phyloP scores from a whole-genome alignment of 2,888 invertebrate species.

The Himalopsyche tibetana region DNA sequence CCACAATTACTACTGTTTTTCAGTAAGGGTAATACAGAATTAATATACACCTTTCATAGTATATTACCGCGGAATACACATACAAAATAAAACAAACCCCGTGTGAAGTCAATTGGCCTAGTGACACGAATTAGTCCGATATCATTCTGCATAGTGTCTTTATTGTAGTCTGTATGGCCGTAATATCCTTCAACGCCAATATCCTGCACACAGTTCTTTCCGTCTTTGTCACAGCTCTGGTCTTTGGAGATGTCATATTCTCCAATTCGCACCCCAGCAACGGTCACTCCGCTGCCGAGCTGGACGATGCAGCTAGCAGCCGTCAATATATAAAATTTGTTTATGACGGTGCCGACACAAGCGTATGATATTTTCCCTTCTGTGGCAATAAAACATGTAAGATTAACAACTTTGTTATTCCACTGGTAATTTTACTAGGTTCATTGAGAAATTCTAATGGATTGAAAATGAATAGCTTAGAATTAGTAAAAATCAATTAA shows the following conservation, averaged over 20 bases:
- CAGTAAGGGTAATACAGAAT: too few species aligned
- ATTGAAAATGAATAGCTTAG: too few species aligned
- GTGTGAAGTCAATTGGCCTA: slow-evolving; percentile 66
- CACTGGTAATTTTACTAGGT: too few species aligned
- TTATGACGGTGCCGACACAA: slow-evolving; percentile 47
- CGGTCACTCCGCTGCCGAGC: not conserved
- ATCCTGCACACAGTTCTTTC: slow-evolving; percentile 58
- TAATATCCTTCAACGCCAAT: slow-evolving; percentile 57
- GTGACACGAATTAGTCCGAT: slow-evolving; percentile 68
- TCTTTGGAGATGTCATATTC: slow-evolving; percentile 64
- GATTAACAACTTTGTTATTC: not conserved
- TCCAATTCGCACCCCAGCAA: slow-evolving; percentile 61
- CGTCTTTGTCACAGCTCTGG: slow-evolving; percentile 60
- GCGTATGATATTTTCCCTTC: not conserved
- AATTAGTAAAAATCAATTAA: too few species aligned
- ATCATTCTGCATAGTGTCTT: slow-evolving; percentile 66
- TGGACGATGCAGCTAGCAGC: slow-evolving; percentile 47
- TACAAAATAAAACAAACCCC: not conserved
- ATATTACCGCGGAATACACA: too few species aligned
- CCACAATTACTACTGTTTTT: too few species aligned
- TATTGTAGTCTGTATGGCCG: slow-evolving; percentile 69
- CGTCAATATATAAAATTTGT: slow-evolving; percentile 47
- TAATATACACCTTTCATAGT: too few species aligned
- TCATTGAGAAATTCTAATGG: too few species aligned
- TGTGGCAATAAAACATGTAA: not conserved